Percentiles rank a stretch among this genome's conserved stretches.
These are phyloP conservation scores for Drosophila novamexicana DNA, from an alignment of 1,140 invertebrate genomes.

Conservation along the genomic window DNA sequence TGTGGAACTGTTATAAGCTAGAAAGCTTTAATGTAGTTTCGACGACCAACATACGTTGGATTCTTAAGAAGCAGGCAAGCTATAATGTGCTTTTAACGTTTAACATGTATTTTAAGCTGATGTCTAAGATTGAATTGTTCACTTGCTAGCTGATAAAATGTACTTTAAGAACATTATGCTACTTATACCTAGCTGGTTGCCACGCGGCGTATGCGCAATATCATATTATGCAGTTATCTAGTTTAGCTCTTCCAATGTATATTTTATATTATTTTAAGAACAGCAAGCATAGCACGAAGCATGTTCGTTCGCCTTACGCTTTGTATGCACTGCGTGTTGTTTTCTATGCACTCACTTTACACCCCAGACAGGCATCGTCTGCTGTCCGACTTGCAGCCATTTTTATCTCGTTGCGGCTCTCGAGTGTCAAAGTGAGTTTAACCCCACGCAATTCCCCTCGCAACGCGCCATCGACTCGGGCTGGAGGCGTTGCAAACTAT, in stretches of 20 bases:
- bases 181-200: not conserved
- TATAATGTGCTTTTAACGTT: too few species aligned
- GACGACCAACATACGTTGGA: too few species aligned
- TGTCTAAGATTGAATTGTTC: not conserved
- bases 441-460: not conserved
- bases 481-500: constrained; percentile 50
- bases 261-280: constrained; percentile 46
- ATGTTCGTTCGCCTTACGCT: constrained; percentile 2
- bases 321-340: constrained; percentile 23
- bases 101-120: not conserved
- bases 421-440: constrained; percentile 61
- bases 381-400: constrained; percentile 29
- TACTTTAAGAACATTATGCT: constrained; percentile 8
- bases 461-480: constrained; percentile 1
- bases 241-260: constrained; percentile 55
- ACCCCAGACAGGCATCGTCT: constrained; percentile 31
- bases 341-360: constrained; percentile 8
- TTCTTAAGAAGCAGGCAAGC: too few species aligned
- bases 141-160: not conserved
- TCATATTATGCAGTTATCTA: constrained; percentile 50
- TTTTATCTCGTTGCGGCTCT: constrained; percentile 69
- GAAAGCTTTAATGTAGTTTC: too few species aligned
- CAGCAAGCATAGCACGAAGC: constrained; percentile 9
- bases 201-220: constrained; percentile 42
- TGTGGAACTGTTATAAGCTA: too few species aligned